phyloP scores from a whole-genome alignment of 2,888 invertebrate genomes.

The Tipula vernalis region DNA sequence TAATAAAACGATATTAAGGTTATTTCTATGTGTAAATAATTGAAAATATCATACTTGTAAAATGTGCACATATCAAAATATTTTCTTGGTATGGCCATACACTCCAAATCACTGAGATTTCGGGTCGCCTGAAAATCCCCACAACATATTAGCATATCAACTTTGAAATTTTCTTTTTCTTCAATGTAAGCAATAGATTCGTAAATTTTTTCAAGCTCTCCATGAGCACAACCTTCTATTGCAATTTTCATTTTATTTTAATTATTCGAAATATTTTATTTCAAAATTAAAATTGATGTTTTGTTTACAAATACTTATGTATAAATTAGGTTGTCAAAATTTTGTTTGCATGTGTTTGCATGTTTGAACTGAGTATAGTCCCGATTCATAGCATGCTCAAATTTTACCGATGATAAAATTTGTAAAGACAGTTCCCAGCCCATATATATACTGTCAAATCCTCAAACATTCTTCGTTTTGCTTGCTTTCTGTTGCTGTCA shows the following conservation, averaged over 20 bases:
- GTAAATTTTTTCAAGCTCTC: constrained; percentile 93
- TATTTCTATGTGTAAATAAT: neutral
- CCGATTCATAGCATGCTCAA: neutral
- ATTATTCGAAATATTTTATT: neutral
- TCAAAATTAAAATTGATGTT: neutral
- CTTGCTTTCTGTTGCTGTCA: neutral
- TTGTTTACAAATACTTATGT: neutral
- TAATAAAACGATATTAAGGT: constrained; percentile 22
- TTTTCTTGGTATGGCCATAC: constrained; percentile 94
- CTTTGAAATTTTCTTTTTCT: constrained; percentile 55
- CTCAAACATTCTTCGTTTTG: neutral
- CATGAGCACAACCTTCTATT: constrained; percentile 96
- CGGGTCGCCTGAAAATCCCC: constrained; percentile 96
- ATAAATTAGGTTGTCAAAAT: neutral
- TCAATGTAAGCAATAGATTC: constrained; percentile 67
- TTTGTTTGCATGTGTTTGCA: neutral
- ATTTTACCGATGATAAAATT: neutral
- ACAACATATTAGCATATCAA: constrained; percentile 91
- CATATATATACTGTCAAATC: neutral
- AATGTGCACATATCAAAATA: constrained; percentile 82
- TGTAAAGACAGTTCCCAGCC: neutral
- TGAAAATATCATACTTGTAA: constrained; percentile 56
- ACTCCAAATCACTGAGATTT: constrained; percentile 73
- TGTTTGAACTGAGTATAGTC: neutral
- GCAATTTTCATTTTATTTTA: constrained; percentile 67